Percentiles rank a stretch among this genome's conserved stretches.
These are phyloP conservation scores for Chaetorhynchus papuensis DNA, from an alignment of 2,113 vertebrate species.

Conservation along the genomic window DNA sequence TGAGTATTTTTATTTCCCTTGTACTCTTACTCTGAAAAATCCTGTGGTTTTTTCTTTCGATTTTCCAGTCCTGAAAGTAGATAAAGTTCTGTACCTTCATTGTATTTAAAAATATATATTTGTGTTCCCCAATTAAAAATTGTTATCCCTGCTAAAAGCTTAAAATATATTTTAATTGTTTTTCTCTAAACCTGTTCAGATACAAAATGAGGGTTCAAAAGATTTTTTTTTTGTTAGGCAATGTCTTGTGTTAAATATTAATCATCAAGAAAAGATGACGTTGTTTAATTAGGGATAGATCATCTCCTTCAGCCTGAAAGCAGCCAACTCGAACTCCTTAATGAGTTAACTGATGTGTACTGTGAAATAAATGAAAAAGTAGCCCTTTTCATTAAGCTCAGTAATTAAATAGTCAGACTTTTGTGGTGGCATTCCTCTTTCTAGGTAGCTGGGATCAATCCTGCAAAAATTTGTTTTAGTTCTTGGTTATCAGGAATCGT, in stretches of 20 bases:
- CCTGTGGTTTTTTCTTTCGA: accelerated
- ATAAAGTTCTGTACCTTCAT: not conserved
- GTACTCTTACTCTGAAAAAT: not conserved
- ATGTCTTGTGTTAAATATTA: not conserved
- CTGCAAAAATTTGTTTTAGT: not conserved
- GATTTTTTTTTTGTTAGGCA: not conserved
- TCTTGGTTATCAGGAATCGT: not conserved
- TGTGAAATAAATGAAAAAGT: not conserved
- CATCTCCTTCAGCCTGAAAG: not conserved
- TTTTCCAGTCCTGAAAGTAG: not conserved
- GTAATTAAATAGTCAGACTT: not conserved
- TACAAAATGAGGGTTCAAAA: not conserved
- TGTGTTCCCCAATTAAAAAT: not conserved
- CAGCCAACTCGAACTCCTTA: not conserved
- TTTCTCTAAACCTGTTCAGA: not conserved
- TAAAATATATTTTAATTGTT: not conserved
- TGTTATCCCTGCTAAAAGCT: not conserved
- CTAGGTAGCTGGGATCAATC: not conserved
- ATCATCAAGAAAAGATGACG: not conserved
- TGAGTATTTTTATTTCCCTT: not conserved
- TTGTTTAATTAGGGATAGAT: not conserved
- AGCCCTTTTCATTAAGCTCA: not conserved
- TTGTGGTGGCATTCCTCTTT: not conserved
- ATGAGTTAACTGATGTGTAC: not conserved
- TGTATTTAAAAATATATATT: not conserved